Evolutionary conservation across 1,140 invertebrate species (phyloP).

Genomic region (Drosophila pachea): DNA sequence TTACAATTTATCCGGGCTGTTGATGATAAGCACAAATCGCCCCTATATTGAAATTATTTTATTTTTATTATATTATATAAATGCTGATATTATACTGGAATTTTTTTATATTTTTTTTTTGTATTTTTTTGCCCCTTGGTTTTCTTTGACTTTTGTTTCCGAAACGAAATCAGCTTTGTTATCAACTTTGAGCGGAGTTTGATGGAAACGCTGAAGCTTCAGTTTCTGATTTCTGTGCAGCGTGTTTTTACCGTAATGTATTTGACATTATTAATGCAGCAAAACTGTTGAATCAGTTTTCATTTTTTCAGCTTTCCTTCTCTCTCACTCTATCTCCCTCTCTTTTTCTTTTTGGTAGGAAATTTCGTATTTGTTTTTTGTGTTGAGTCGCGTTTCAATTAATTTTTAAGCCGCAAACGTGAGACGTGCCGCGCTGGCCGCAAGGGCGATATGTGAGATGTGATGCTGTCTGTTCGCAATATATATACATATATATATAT

Average conservation of each 20-base stretch:
- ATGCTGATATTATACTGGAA: neutral
- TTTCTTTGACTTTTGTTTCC: neutral
- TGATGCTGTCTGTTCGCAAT: constrained; percentile 18
- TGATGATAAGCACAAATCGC: constrained; percentile 19
- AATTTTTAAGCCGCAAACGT: constrained; percentile 66
- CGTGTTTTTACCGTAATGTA: constrained; percentile 20
- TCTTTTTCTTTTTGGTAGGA: constrained; percentile 1
- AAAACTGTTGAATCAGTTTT: constrained; percentile 39
- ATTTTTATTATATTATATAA: neutral
- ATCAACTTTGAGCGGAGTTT: constrained; percentile 14
- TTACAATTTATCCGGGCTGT: constrained; percentile 22
- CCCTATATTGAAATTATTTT: constrained; percentile 14
- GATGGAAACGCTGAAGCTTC: constrained; percentile 7
- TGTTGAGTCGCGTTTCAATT: constrained; percentile 56
- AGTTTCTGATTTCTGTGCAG: constrained; percentile 27
- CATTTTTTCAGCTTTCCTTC: neutral
- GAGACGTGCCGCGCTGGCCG: constrained; percentile 61
- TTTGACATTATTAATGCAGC: constrained; percentile 21
- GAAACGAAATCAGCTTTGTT: constrained; percentile 9
- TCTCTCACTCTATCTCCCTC: too few species aligned
- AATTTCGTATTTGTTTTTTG: constrained; percentile 15
- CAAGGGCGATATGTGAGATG: constrained; percentile 56
- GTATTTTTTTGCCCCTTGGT: neutral
- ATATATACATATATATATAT: constrained; percentile 13
- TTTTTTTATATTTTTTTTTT: constrained; percentile 10